Base-by-base conservation (phyloP, 2,113 vertebrate species). In the Antigone vipio region DNA sequence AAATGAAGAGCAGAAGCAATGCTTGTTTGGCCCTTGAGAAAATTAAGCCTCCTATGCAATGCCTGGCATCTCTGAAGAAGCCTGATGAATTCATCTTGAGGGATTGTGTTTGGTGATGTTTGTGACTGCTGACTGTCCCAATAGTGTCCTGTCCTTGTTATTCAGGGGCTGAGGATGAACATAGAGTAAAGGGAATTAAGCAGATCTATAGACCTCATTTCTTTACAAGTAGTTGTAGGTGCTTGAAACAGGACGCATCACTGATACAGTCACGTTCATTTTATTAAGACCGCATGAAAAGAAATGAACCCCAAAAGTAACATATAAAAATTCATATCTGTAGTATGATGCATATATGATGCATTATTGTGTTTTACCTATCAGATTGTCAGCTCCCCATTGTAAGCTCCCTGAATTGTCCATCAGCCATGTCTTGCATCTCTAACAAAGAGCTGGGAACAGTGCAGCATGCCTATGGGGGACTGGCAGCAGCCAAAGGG, bases 1-100 rank as follows among this genome's bases (percentile, higher is more conserved):
- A 91, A 95, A 71, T 93, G 87, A 81, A 85, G 92, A 96, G 84
- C 87, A 87, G 92, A 95, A 96, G 92, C 89, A 96, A 87, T 58
- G 58, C 35, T 89, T 88, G 44, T 75, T 82, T 68, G 93, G 67
- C 38, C 53, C 50, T 72, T 87, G 35, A 72, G 69, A 93, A 88
- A 94, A 77, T 62, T 47, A 66, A 85, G 24, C 71, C 50, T 93
- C 23, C 11, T 49, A 16, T 56, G 47, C 49, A 84, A 50, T 91
- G 40, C 35, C 18, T 91, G 80, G 32, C 45, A 47, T 91, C 60
- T 85, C 74, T 87, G 73, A 87, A 84, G 62, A 74, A 93, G 38
- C 32, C 66, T 62, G n/a, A 78, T 84, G 71, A 68, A 79, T 89
- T 89, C 6, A 18, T 85, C 81, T 94, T 59, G 66, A 72, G 60